Conservation (phyloP, 2,113 vertebrate genomes). For the Pangasianodon gigas region DNA sequence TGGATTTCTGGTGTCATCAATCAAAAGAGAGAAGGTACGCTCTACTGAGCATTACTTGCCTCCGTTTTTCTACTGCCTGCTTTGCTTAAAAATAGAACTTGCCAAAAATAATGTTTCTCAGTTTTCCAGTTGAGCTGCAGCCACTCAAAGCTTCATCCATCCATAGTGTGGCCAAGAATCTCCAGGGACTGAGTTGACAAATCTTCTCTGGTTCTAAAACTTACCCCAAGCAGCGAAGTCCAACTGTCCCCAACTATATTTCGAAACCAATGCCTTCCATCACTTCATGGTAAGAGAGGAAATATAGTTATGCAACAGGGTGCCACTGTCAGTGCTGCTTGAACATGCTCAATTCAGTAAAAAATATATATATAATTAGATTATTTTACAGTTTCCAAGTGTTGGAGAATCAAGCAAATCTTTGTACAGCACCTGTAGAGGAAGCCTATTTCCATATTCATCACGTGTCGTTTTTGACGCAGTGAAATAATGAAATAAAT, state of each 20-base stretch:
- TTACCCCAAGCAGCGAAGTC: slow-evolving; percentile 3
- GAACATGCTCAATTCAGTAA: not conserved
- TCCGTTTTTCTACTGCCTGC: not conserved
- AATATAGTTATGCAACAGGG: slow-evolving; percentile 41
- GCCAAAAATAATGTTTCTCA: not conserved
- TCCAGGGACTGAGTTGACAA: not conserved
- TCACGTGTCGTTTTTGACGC: not conserved
- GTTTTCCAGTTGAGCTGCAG: slow-evolving; percentile 13
- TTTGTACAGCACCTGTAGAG: not conserved
- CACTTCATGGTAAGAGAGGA: slow-evolving; percentile 17
- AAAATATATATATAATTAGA: not conserved
- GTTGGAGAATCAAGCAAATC: not conserved
- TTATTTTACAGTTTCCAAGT: not conserved
- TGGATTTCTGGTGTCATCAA: slow-evolving; percentile 7
- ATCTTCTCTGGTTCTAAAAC: not conserved
- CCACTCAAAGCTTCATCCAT: slow-evolving; percentile 20
- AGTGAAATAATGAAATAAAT: not conserved
- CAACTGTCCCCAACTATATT: slow-evolving; percentile 28
- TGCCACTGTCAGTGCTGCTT: slow-evolving; percentile 8
- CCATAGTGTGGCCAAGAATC: not conserved
- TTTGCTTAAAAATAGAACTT: not conserved
- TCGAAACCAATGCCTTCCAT: not conserved
- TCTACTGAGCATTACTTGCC: not conserved
- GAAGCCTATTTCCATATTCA: not conserved
- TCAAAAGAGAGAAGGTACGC: not conserved